Evolutionary conservation across 1,140 invertebrate genomes (phyloP), one percentile per base, ranked within the genome.

Genomic region (Zaprionus camerounensis): DNA sequence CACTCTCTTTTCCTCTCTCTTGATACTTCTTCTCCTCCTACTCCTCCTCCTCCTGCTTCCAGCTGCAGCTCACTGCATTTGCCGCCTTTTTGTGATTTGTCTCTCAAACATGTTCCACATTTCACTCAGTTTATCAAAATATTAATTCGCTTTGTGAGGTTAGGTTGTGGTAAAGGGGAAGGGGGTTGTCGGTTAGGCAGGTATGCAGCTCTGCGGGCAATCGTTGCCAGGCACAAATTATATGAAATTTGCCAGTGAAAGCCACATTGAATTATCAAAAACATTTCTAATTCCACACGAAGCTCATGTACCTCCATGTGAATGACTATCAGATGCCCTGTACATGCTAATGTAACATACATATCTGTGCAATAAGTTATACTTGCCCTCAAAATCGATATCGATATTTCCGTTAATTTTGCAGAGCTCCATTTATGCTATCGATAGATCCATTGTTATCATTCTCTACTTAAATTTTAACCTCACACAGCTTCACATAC

Each of bases 221-320:
- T 51, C 22, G 36, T 31, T 24, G 20, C 71, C 57, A 36, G 64
- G 69, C 51, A 68, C 58, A 59, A 64, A 71, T 65, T 71, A 51
- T 63, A 61, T 68, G 41, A 53, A 77, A 64, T 75, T 75, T 64
- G 59, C 67, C 58, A 31, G 44, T 22, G 55, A 46, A 68, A 36
- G 44, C 63, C 67, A 22, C 44, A 46, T 20, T 1, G 31, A 57
- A 66, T 72, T 61, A 62, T 61, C 56, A 44, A 71, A 67, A 71
- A 72, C 46, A 63, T 70, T 62, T 70, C n/a, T 41, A 77, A 73
- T 53, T 53, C 15, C 2, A 11, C 20, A 46, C 15, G 36, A 6
- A 31, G 12, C 0, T 2, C 12, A 9, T 41, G 5, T n/a, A 26
- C 1, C 15, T 24, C 0, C n/a, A 17, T 53, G 3, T 38, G 2